These are phyloP conservation scores for Microtus oregoni DNA, from an alignment of 2,113 vertebrate species.

Conservation along the genomic window DNA sequence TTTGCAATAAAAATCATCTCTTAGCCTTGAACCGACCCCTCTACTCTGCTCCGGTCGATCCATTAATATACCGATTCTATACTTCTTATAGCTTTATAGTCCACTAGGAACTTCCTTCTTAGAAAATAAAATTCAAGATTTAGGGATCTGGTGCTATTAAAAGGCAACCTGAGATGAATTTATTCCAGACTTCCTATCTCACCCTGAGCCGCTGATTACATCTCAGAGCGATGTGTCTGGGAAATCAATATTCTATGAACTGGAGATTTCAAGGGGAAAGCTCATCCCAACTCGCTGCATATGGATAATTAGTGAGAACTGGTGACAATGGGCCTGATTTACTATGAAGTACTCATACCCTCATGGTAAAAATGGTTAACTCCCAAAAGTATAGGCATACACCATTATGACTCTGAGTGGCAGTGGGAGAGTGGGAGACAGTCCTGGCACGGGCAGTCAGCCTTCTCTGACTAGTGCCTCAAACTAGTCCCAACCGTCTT, in stretches of 20 bases:
- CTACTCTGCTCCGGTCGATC: constrained; percentile 20
- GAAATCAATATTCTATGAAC: constrained; percentile 77
- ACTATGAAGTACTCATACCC: constrained; percentile 38
- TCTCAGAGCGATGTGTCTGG: constrained; percentile 50
- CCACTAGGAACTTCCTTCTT: constrained; percentile 77
- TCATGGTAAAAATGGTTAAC: constrained; percentile 59
- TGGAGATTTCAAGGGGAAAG: constrained; percentile 68
- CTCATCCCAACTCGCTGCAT: constrained; percentile 51
- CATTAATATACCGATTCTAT: constrained; percentile 32
- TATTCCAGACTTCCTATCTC: constrained; percentile 63
- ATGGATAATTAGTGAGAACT: constrained; percentile 60
- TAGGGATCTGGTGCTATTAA: constrained; percentile 50
- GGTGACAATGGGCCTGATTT: constrained; percentile 64
- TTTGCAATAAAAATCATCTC: constrained; percentile 56
- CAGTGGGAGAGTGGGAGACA: not conserved
- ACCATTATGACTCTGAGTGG: not conserved
- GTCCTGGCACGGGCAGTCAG: not conserved
- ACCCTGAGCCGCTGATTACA: constrained; percentile 10
- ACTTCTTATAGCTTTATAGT: constrained; percentile 74
- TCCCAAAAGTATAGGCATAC: not conserved
- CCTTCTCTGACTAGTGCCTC: not conserved
- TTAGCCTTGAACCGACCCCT: constrained; percentile 47
- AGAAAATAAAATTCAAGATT: constrained; percentile 73
- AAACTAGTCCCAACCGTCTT: not conserved
- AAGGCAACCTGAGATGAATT: constrained; percentile 61